These are phyloP conservation scores for Rhopalosiphum nymphaeae DNA, from an alignment of 2,888 invertebrate species.

Conservation along the genomic window DNA sequence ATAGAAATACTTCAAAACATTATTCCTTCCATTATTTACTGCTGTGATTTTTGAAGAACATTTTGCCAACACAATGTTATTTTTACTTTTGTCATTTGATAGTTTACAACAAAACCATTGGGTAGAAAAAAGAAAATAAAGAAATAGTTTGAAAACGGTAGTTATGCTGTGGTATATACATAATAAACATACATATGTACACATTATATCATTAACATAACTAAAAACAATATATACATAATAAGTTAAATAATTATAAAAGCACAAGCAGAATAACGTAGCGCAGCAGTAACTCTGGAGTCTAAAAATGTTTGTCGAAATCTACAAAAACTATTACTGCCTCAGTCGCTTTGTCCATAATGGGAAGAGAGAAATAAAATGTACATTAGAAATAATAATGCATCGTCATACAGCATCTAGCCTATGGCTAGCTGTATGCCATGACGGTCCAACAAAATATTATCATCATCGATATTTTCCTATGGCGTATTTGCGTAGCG, in stretches of 20 bases:
- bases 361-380: conserved; percentile 39
- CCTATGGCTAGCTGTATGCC: neutral
- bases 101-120: neutral
- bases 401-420: conserved; percentile 43
- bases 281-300: conserved; percentile 3
- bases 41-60: neutral
- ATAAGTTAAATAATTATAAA: conserved; percentile 8
- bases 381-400: conserved; percentile 48
- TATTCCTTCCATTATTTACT: neutral
- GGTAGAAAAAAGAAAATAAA: neutral
- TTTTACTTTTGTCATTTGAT: neutral
- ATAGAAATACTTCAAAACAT: neutral
- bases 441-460: conserved; percentile 44
- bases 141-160: neutral
- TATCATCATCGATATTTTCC: conserved; percentile 58
- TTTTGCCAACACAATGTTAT: neutral
- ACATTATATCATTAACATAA: neutral
- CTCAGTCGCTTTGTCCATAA: neutral
- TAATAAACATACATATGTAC: neutral
- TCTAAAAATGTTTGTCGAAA: conserved; percentile 53
- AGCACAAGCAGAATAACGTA: neutral
- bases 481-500: conserved; percentile 59
- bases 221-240: conserved; percentile 10
- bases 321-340: neutral
- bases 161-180: neutral